These are phyloP conservation scores for Thalassophryne amazonica DNA, from an alignment of 2,797 vertebrate species.

Conservation along the genomic window DNA sequence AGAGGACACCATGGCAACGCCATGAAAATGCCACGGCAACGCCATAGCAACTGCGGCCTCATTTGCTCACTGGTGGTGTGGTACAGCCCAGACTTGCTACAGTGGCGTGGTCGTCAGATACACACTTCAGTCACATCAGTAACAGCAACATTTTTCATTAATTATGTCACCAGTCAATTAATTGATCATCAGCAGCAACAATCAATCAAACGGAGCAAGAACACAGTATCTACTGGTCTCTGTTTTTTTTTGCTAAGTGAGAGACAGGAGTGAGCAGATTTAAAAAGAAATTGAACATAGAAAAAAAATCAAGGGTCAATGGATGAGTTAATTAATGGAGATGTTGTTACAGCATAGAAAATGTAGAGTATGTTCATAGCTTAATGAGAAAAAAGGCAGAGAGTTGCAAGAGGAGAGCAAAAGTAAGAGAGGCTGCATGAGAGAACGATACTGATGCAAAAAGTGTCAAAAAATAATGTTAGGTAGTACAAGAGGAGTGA, in stretches of 20 bases:
- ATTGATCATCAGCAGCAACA: constrained; percentile 80
- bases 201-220: constrained; percentile 85
- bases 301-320: constrained; percentile 34
- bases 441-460: constrained; percentile 39
- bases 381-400: constrained; percentile 26
- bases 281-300: constrained; percentile 39
- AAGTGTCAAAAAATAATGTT: constrained; percentile 57
- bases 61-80: constrained; percentile 73
- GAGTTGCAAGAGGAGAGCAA: constrained; percentile 23
- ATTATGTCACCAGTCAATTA: constrained; percentile 75
- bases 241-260: constrained; percentile 88
- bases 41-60: constrained; percentile 74
- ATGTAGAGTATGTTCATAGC: constrained; percentile 22
- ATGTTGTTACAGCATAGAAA: constrained; percentile 31
- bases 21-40: constrained; percentile 72
- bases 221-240: constrained; percentile 90
- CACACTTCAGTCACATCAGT: constrained; percentile 79
- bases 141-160: constrained; percentile 73
- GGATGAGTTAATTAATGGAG: constrained; percentile 34
- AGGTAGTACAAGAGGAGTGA: constrained; percentile 75
- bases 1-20: constrained; percentile 72
- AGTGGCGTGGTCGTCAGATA: constrained; percentile 82
- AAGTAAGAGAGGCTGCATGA: constrained; percentile 49
- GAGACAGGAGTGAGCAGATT: constrained; percentile 67
- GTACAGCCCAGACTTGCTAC: constrained; percentile 82